Percentiles rank a stretch among this genome's conserved stretches.
Conservation (phyloP, 2,888 invertebrate species). For the Drosophila paramelanica region DNA sequence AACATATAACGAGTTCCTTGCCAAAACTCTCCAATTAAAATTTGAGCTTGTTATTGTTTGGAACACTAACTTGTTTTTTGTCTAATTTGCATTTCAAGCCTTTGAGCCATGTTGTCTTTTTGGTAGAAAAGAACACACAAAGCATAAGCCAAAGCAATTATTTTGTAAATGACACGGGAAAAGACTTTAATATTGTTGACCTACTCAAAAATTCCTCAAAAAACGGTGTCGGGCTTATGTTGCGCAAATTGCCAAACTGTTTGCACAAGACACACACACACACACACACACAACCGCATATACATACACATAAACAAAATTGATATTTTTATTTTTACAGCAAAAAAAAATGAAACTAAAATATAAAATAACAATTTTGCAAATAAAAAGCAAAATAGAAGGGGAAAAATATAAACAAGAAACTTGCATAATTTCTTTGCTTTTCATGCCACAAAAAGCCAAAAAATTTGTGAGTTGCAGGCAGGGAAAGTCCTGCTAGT, state of each 20-base stretch:
- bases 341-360: constrained; percentile 5
- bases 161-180: constrained; percentile 56
- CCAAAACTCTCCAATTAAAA: not conserved
- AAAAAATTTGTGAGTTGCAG: constrained; percentile 39
- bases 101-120: constrained; percentile 31
- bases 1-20: not conserved
- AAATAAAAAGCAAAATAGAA: constrained; percentile 29
- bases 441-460: constrained; percentile 59
- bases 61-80: constrained; percentile 7
- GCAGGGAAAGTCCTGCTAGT: constrained; percentile 46
- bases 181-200: constrained; percentile 55
- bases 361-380: constrained; percentile 50
- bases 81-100: constrained; percentile 43
- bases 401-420: constrained; percentile 25
- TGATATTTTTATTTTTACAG: constrained; percentile 9
- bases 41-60: constrained; percentile 3
- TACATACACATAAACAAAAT: constrained; percentile 11
- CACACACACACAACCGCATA: not conserved
- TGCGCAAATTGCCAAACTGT: constrained; percentile 57
- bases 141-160: constrained; percentile 54
- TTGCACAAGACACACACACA: constrained; percentile 29
- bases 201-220: constrained; percentile 31
- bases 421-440: constrained; percentile 71
- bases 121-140: constrained; percentile 28
- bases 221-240: constrained; percentile 40